phyloP scores from a whole-genome alignment of 2,113 vertebrate genomes.

The Hypomesus transpacificus region DNA sequence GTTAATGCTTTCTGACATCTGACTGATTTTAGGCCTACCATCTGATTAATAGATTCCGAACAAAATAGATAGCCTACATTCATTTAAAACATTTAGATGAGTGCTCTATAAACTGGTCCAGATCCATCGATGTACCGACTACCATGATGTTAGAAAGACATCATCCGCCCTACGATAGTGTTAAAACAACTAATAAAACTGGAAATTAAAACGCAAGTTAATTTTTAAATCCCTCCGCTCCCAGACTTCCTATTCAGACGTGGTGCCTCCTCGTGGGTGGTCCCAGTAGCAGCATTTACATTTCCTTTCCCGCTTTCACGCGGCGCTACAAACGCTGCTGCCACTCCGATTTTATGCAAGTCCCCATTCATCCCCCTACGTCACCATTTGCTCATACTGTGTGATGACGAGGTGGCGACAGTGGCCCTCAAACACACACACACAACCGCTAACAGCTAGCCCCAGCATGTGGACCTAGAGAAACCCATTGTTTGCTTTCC shows the following conservation, averaged over 20 bases:
- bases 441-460: background rate
- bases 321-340: slow-evolving; percentile 47
- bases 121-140: too few species aligned
- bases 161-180: too few species aligned
- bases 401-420: background rate
- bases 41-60: too few species aligned
- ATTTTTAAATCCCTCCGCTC: slow-evolving; percentile 19
- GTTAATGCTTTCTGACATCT: too few species aligned
- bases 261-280: slow-evolving; percentile 29
- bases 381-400: background rate
- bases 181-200: too few species aligned
- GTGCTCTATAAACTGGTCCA: too few species aligned
- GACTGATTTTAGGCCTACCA: too few species aligned
- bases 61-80: too few species aligned
- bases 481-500: slow-evolving; percentile 69
- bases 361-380: background rate
- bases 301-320: slow-evolving; percentile 41
- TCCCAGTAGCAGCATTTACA: slow-evolving; percentile 52
- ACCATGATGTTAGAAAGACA: too few species aligned
- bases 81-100: too few species aligned
- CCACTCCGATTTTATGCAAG: background rate
- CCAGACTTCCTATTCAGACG: slow-evolving; percentile 9
- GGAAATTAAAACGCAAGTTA: background rate
- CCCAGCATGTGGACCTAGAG: slow-evolving; percentile 30
- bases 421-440: background rate